Base-by-base conservation (phyloP, 2,113 vertebrate species). In the Orientallactaga bullata region DNA sequence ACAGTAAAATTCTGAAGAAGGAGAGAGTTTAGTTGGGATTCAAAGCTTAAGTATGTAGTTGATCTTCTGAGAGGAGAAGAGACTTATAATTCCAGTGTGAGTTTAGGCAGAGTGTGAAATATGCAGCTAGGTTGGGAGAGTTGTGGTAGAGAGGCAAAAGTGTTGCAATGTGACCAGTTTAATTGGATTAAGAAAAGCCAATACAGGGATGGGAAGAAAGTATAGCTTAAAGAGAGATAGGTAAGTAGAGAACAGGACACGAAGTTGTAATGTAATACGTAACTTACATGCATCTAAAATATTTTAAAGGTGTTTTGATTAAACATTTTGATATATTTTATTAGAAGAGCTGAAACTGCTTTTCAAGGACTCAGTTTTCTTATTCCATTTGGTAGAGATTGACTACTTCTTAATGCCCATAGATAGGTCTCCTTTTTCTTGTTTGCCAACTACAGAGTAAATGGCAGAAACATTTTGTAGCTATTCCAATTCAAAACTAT, bases 291-390 rank as follows among this genome's bases (percentile, higher is more conserved):
- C 92, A 60, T 9, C 24, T 68, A 84, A 94, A 94, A 66, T 74
- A 80, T 83, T 68, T 86, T 91, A 90, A 92, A 95, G 77, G 26
- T 78, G 90, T 93, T 79, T 91, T 94, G 37, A 65, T 61, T 93
- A 85, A 85, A 88, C 86, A 91, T 93, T 93, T 93, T 84, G 73
- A 95, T 37, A 60, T 5, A 78, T 76, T 26, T 92, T 93, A 83
- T 79, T 90, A 60, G 30, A 96, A 91, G 78, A 89, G 2, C 32
- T 88, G 26, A 90, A 72, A 85, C 15, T 88, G 39, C 9, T 83
- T 82, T 85, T 60, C 17, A 92, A 95, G 55, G n/a, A 90, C 35
- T 72, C 28, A 74, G 5, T 88, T 30, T 13, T 87, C 6, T 87
- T 55, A 82, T 68, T 90, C 47, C 60, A 79, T 47, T 93, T 79